Base-by-base conservation (phyloP, 2,113 vertebrate species). In the Nanorana parkeri region DNA sequence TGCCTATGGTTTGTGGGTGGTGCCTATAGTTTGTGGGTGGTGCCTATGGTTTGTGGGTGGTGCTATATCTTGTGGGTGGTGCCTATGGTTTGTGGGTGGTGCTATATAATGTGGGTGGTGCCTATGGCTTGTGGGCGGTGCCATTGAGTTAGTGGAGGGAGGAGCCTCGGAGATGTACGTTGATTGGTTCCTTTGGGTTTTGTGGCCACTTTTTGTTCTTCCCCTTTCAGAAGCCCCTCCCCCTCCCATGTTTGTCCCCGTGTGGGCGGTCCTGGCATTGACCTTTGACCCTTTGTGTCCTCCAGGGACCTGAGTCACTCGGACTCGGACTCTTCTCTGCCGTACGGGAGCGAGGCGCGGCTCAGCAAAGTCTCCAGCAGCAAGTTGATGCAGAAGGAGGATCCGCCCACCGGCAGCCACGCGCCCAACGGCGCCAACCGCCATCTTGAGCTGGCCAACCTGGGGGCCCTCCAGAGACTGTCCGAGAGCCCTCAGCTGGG, bases 321-420 rank as follows among this genome's bases (percentile, higher is more conserved):
- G 2, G 97, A 99, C 87, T 98, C 97, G 0, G 97, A 99, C 85
- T 96, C 96, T 68, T 97, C 95, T 88, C 93, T 98, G 86, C 95
- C 94, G 17, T 95, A 96, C 88, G 91, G 89, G 85, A 94, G 95
- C 78, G 96, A 98, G 69, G 91, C 85, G 63, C 95, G 95, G 0
- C 29, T 93, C 0, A 87, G 92, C 64, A 94, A 92, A 88, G 90
- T 91, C 54, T 88, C 93, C 87, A 77, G 93, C 5, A 85, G 94
- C 58, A 96, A 96, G 84, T 89, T 90, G 77, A 93, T 94, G 77
- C 92, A 96, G 76, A 88, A 93, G 5, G 97, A 97, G 15, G 86
- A 93, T 20, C 81, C 78, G 83, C 85, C 82, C 0, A 87, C 86
- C n/a, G 54, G 84, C 75, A 89, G 83, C 15, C 87, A 91, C 82